A percentile compares a stretch with the other conserved stretches of the same genome.
Evolutionary conservation across 2,888 invertebrate genomes (phyloP).

Genomic region (Aphrophora alni): DNA sequence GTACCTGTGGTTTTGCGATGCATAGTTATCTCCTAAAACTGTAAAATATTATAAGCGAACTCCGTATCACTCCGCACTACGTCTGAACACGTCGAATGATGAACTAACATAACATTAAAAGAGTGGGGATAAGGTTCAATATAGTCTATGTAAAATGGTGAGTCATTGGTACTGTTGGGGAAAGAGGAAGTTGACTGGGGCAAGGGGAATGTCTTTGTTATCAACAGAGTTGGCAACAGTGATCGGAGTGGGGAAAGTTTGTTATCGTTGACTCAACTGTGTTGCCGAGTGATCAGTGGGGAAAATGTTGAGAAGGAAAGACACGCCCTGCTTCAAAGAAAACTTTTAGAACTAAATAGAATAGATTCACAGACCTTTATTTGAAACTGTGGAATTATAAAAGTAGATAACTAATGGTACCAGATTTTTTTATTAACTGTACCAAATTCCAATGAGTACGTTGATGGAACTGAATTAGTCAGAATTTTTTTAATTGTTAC

Average conservation of each 20-base stretch:
- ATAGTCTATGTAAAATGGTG: not conserved
- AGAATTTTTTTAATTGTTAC: too few species aligned
- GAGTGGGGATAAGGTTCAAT: not conserved
- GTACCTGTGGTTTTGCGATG: not conserved
- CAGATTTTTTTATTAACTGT: too few species aligned
- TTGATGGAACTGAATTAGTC: too few species aligned
- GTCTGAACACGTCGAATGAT: not conserved
- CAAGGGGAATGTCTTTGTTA: not conserved
- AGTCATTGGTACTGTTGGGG: not conserved
- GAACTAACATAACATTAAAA: not conserved
- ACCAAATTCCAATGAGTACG: too few species aligned
- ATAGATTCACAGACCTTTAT: too few species aligned
- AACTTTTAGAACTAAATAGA: too few species aligned
- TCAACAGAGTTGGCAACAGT: not conserved
- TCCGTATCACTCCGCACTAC: not conserved
- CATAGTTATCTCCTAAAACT: not conserved
- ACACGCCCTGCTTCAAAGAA: too few species aligned
- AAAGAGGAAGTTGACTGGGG: not conserved
- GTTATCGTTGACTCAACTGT: not conserved
- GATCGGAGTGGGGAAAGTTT: not conserved
- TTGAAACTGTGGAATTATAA: too few species aligned
- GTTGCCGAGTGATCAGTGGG: not conserved
- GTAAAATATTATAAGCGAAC: not conserved
- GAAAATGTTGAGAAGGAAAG: too few species aligned
- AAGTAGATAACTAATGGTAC: too few species aligned